Conservation (phyloP, 2,888 invertebrate species). For the Ennomos quercinarius region DNA sequence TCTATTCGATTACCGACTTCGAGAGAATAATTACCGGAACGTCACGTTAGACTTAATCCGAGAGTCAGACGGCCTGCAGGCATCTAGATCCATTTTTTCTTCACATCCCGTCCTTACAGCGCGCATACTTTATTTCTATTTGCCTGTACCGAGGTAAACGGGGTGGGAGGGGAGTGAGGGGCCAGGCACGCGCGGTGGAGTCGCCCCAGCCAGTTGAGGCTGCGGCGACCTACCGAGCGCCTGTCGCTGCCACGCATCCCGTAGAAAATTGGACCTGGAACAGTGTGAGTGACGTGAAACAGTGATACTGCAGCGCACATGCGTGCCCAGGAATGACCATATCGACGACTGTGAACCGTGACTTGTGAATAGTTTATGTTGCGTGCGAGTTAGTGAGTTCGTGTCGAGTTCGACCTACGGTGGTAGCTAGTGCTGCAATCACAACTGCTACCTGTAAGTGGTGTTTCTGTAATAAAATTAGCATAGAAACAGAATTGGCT, state of each 20-base stretch:
- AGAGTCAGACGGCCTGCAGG: conserved; percentile 50
- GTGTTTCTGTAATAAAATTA: conserved; percentile 62
- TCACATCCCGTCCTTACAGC: conserved; percentile 76
- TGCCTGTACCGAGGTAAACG: conserved; percentile 78
- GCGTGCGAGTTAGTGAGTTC: conserved; percentile 63
- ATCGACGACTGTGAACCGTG: conserved; percentile 58
- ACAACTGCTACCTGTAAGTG: conserved; percentile 67
- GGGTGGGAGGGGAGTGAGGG: conserved; percentile 61
- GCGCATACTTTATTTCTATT: conserved; percentile 82
- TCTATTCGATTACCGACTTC: background rate
- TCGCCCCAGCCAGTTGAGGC: conserved; percentile 82
- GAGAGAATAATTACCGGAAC: conserved; percentile 15
- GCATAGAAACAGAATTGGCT: conserved; percentile 49
- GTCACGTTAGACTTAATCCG: conserved; percentile 43
- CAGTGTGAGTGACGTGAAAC: conserved; percentile 76
- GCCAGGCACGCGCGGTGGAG: conserved; percentile 79
- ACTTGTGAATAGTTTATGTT: conserved; percentile 62
- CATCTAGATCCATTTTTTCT: conserved; percentile 72
- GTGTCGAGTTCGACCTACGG: conserved; percentile 55
- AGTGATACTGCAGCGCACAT: conserved; percentile 53
- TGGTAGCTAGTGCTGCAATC: conserved; percentile 56
- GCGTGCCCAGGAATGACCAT: conserved; percentile 64
- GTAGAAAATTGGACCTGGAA: conserved; percentile 57
- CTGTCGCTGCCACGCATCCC: conserved; percentile 50
- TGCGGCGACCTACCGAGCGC: conserved; percentile 66